Percentiles rank a stretch among this genome's conserved stretches.
Conservation (phyloP, 92 coral and sea anemone species). For the Virgularia gustaviana region DNA sequence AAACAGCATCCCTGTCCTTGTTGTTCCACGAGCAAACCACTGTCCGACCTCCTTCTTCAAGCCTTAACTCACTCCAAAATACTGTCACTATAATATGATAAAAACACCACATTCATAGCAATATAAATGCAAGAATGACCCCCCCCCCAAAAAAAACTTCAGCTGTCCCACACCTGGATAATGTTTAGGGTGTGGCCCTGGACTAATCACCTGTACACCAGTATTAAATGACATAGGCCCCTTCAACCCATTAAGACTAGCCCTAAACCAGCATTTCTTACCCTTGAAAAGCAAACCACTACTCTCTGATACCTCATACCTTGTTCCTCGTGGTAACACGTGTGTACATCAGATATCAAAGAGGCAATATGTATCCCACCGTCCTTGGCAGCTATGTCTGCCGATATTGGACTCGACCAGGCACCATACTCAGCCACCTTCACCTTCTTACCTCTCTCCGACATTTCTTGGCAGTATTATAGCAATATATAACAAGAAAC, state of each 20-base stretch:
- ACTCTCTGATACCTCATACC: not conserved
- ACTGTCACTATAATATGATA: slow-evolving; percentile 56
- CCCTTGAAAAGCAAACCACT: too few relatives aligned
- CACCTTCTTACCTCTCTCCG: not conserved
- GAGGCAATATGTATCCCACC: slow-evolving; percentile 31
- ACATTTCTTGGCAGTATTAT: too few relatives aligned
- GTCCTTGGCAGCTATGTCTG: slow-evolving; percentile 60
- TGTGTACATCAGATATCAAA: slow-evolving; percentile 11
- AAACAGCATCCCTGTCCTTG: slow-evolving; percentile 36
- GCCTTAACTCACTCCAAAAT: slow-evolving; percentile 79
- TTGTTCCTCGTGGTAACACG: not conserved
- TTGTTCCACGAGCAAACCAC: slow-evolving; percentile 67
- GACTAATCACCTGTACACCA: too few relatives aligned
- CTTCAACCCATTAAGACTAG: not conserved
- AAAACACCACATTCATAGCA: not conserved
- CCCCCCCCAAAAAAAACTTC: not conserved
- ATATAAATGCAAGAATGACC: not conserved
- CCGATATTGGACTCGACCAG: slow-evolving; percentile 76
- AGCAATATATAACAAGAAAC: too few relatives aligned
- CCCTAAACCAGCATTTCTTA: too few relatives aligned
- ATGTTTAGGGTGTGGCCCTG: too few relatives aligned
- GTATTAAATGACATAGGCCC: too few relatives aligned
- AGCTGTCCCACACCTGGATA: too few relatives aligned
- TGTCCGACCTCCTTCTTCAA: slow-evolving; percentile 74
- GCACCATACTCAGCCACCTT: slow-evolving; percentile 65